Evolutionary conservation across 2,888 invertebrate genomes (phyloP).

Genomic region (Crocallis elinguaria): DNA sequence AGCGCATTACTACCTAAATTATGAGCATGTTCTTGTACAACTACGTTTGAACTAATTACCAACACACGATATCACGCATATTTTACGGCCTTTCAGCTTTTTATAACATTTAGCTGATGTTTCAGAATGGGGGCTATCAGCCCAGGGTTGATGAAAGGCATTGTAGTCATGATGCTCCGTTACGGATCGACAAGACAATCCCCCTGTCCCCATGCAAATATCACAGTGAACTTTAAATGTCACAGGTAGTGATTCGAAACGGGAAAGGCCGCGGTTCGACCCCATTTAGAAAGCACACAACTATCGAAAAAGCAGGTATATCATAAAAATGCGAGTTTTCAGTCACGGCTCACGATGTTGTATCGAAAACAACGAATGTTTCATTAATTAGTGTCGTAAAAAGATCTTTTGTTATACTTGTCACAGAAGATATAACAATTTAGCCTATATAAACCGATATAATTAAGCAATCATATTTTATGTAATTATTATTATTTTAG

Average conservation of each 20-base stretch:
- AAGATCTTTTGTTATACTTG: slow-evolving; percentile 5
- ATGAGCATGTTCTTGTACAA: slow-evolving; percentile 23
- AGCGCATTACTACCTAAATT: slow-evolving; percentile 16
- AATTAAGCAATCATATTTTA: too few relatives aligned
- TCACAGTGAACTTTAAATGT: slow-evolving; percentile 81
- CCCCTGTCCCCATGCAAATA: slow-evolving; percentile 61
- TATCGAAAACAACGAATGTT: slow-evolving; percentile 5
- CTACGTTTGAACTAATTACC: slow-evolving; percentile 9
- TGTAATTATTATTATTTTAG: too few relatives aligned
- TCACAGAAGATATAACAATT: slow-evolving; percentile 20
- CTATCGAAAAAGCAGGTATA: slow-evolving; percentile 6
- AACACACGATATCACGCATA: neutral
- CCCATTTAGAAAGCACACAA: slow-evolving; percentile 25
- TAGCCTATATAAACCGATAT: too few relatives aligned
- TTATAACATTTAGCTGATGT: neutral
- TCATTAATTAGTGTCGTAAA: slow-evolving; percentile 10
- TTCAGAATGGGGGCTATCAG: neutral
- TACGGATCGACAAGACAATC: slow-evolving; percentile 48
- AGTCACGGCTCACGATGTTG: slow-evolving; percentile 3
- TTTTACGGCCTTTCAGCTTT: neutral
- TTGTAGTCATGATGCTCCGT: slow-evolving; percentile 27
- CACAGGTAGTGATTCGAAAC: slow-evolving; percentile 54
- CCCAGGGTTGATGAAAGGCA: neutral
- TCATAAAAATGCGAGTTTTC: slow-evolving; percentile 10
- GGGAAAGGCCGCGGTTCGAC: slow-evolving; percentile 36